phyloP scores from a whole-genome alignment of 2,888 invertebrate species.

The Parasteatoda lunata region DNA sequence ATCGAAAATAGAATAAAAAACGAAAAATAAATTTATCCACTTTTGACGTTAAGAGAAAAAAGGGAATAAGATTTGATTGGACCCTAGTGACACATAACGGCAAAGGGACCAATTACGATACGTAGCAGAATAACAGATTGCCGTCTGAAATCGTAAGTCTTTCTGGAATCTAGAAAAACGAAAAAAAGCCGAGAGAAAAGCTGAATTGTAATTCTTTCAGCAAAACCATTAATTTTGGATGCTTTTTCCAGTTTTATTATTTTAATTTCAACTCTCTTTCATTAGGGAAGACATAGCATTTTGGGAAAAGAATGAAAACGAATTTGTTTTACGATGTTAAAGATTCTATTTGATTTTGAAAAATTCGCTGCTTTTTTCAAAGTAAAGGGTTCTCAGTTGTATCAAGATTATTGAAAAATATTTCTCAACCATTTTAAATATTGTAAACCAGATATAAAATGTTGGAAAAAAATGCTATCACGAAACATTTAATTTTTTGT shows the following conservation, averaged over 20 bases:
- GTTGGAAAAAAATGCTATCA: too few species aligned
- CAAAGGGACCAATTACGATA: conserved; percentile 42
- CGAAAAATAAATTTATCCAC: conserved; percentile 8
- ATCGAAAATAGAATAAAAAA: too few species aligned
- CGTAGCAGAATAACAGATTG: conserved; percentile 26
- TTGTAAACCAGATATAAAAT: too few species aligned
- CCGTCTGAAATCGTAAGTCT: conserved; percentile 24
- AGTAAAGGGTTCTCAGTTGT: too few species aligned
- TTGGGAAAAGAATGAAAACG: too few species aligned
- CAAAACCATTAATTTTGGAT: conserved; percentile 45
- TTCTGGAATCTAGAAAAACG: conserved; percentile 12
- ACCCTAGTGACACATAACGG: conserved; percentile 46
- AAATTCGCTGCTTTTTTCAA: too few species aligned
- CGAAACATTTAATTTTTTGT: too few species aligned
- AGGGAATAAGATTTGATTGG: conserved; percentile 37
- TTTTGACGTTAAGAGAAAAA: conserved; percentile 16
- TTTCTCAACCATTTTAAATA: too few species aligned
- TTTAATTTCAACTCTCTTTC: background rate
- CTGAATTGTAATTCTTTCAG: conserved; percentile 40
- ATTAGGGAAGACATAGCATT: too few species aligned
- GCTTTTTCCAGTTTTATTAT: conserved; percentile 13
- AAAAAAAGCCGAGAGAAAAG: conserved; percentile 6
- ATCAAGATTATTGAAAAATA: too few species aligned
- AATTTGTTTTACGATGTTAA: too few species aligned
- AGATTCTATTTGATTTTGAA: too few species aligned